Evolutionary conservation across 2,797 vertebrate species (phyloP).

Genomic region (Syndactyla subalaris): DNA sequence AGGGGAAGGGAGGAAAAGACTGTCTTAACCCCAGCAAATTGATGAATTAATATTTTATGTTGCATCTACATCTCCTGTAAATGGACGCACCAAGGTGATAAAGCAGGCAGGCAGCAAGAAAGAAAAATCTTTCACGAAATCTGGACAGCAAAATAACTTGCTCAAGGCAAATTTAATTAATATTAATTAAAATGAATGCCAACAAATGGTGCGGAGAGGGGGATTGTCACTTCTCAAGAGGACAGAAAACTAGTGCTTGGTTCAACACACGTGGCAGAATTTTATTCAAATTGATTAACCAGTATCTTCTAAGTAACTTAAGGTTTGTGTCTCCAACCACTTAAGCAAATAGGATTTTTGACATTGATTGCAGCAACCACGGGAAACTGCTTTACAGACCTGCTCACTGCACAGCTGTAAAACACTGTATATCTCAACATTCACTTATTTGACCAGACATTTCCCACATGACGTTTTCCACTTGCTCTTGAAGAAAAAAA

Average conservation of each 20-base stretch:
- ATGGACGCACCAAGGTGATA: neutral
- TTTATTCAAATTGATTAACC: conserved; percentile 4
- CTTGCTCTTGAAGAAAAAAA: neutral
- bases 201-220: neutral
- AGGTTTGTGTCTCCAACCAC: neutral
- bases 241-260: neutral
- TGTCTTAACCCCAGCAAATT: conserved; percentile 1
- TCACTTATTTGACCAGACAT: neutral
- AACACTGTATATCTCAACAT: neutral
- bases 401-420: neutral
- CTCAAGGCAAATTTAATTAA: conserved; percentile 27
- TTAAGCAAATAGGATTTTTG: neutral
- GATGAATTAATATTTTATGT: neutral
- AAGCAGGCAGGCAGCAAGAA: neutral
- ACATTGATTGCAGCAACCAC: neutral
- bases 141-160: neutral
- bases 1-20: neutral
- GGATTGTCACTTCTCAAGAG: neutral
- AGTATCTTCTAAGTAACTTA: neutral
- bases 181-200: neutral
- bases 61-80: neutral
- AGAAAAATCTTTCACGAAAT: neutral
- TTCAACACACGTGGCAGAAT: neutral
- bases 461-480: neutral
- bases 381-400: neutral